Conservation (phyloP, 2,888 invertebrate species). For the Disparrhopalites patrizii region DNA sequence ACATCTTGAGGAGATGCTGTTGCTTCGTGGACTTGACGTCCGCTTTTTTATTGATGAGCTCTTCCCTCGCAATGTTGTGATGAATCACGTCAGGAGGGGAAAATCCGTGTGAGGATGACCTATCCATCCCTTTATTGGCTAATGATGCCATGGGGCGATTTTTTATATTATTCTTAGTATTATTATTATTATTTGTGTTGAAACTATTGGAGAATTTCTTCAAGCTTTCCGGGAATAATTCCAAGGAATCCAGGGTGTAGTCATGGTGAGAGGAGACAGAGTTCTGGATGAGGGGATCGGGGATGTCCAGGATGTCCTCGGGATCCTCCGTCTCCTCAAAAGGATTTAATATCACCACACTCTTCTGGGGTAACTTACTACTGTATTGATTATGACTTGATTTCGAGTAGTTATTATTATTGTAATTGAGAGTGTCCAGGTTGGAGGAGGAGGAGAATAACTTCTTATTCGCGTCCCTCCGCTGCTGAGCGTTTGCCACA, state of each 20-base stretch:
- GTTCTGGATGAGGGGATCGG: no score
- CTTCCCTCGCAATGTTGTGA: constrained; percentile 19
- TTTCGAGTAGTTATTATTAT: not conserved
- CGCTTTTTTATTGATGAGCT: not conserved
- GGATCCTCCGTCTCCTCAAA: constrained; percentile 12
- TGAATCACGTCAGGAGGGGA: constrained; percentile 34
- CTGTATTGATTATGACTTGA: not conserved
- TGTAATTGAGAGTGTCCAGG: constrained; percentile 17
- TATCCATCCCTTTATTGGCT: not conserved
- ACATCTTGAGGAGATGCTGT: constrained; percentile 18
- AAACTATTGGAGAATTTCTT: not conserved
- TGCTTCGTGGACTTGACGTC: not conserved
- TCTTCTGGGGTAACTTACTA: constrained; percentile 7
- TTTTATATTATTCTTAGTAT: not conserved
- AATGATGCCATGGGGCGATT: not conserved
- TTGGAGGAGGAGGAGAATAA: constrained; percentile 29
- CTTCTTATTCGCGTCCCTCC: constrained; percentile 31
- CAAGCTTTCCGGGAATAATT: constrained; percentile 12
- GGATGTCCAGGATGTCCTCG: not conserved
- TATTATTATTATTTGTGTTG: not conserved
- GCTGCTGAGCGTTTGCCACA: constrained; percentile 24
- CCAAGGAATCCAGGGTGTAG: constrained; percentile 24
- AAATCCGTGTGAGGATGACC: not conserved
- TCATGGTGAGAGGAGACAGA: constrained; percentile 1
- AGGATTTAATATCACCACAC: constrained; percentile 10